A percentile compares a stretch with the other conserved stretches of the same genome.
Conservation (phyloP, 1,140 invertebrate genomes). For the Anthonomus grandis region DNA sequence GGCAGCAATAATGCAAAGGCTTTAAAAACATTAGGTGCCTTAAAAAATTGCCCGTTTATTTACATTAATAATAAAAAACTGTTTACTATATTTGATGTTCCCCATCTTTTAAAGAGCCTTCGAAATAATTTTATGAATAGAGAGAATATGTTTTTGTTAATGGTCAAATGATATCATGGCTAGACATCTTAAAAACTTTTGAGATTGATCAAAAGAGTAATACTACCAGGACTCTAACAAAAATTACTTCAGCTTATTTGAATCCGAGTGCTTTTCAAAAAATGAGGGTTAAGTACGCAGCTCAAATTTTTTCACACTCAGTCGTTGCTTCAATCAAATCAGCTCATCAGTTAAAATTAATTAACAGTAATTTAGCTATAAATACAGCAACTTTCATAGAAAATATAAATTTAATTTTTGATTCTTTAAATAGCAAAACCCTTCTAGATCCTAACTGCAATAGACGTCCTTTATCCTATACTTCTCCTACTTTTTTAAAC, state of each 20-base stretch:
- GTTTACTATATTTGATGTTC: constrained; percentile 4
- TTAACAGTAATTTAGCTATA: constrained; percentile 18
- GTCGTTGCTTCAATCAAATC: constrained; percentile 33
- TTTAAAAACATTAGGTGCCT: background rate
- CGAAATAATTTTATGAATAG: background rate
- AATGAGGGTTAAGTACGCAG: constrained; percentile 38
- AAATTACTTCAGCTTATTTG: constrained; percentile 33
- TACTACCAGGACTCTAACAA: constrained; percentile 25
- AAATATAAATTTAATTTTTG: constrained; percentile 33
- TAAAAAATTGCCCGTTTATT: background rate
- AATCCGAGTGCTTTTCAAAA: constrained; percentile 40
- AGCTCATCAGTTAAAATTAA: constrained; percentile 26
- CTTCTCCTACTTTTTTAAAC: background rate
- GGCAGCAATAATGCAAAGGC: background rate
- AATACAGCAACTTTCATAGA: constrained; percentile 30
- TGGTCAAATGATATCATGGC: background rate
- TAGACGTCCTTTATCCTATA: background rate
- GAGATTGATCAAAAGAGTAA: constrained; percentile 17
- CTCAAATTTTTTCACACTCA: constrained; percentile 36
- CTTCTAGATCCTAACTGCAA: background rate
- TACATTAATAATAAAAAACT: background rate
- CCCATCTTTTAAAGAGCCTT: constrained; percentile 2
- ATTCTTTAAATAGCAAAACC: constrained; percentile 30
- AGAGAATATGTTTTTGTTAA: background rate
- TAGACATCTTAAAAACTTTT: background rate